Conservation (phyloP, 2,113 vertebrate genomes). For the Poicephalus meyeri region DNA sequence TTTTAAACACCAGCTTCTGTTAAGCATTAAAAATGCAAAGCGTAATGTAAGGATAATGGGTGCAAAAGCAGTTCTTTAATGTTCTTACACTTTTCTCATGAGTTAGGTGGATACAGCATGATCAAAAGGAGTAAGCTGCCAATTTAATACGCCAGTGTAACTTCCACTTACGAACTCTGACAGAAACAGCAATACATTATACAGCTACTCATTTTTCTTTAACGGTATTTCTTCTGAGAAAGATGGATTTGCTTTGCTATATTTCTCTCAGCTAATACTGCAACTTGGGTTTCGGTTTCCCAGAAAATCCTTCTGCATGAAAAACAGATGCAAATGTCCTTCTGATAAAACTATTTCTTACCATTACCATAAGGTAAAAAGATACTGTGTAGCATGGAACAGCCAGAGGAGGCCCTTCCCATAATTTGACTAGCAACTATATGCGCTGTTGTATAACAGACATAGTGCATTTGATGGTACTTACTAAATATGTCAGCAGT, state of each 20-base stretch:
- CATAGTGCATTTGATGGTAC: not conserved
- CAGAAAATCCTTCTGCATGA: not conserved
- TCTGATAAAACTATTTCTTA: not conserved
- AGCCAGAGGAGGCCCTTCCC: not conserved
- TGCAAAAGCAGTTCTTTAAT: slow-evolving; percentile 33
- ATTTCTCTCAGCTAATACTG: not conserved
- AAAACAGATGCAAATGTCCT: not conserved
- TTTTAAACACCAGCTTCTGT: slow-evolving; percentile 15
- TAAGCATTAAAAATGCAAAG: slow-evolving; percentile 49
- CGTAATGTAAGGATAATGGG: not conserved
- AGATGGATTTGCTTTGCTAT: not conserved
- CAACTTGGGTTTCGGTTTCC: not conserved
- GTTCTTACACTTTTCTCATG: not conserved
- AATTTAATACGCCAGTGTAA: not conserved
- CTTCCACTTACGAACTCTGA: not conserved
- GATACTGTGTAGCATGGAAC: not conserved
- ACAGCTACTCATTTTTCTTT: not conserved
- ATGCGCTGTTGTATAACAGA: not conserved
- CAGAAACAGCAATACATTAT: not conserved
- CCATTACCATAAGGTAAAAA: not conserved
- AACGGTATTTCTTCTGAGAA: not conserved
- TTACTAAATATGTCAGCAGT: not conserved
- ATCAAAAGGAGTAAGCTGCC: not conserved
- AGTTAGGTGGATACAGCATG: not conserved
- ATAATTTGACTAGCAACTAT: not conserved